A percentile compares a stretch with the other conserved stretches of the same genome.
These are phyloP conservation scores for Burhinus oedicnemus DNA, from an alignment of 2,113 vertebrate species.

Conservation along the genomic window DNA sequence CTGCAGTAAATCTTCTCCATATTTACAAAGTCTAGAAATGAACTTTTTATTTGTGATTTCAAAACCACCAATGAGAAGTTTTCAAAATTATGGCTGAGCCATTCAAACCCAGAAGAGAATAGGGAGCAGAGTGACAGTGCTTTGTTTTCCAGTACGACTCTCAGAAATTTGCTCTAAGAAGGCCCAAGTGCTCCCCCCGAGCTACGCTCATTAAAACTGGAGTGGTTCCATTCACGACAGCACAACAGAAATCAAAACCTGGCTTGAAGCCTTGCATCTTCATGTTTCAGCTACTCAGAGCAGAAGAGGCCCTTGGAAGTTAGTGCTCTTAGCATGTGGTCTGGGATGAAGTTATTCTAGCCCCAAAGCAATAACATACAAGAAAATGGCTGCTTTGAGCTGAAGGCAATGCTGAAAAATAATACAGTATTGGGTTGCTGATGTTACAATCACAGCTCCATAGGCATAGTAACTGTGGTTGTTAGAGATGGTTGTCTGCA, in stretches of 20 bases:
- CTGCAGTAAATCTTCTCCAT: not conserved
- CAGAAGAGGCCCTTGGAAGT: slow-evolving; percentile 1
- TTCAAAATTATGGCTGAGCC: not conserved
- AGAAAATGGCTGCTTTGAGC: not conserved
- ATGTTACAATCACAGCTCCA: not conserved
- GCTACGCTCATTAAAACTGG: not conserved
- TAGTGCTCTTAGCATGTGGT: not conserved
- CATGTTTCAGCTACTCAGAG: slow-evolving; percentile 3
- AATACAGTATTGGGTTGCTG: not conserved
- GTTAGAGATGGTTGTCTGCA: not conserved
- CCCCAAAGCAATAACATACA: not conserved
- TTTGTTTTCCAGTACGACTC: not conserved
- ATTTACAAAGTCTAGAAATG: not conserved
- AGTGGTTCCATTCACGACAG: not conserved
- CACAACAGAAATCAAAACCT: slow-evolving; percentile 6
- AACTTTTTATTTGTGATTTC: not conserved
- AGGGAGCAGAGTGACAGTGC: not conserved
- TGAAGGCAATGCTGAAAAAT: not conserved
- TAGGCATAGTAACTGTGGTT: not conserved
- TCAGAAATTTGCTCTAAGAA: slow-evolving; percentile 3
- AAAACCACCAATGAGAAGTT: not conserved
- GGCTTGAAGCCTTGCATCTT: not conserved
- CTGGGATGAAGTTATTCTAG: slow-evolving; percentile 1
- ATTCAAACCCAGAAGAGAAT: not conserved
- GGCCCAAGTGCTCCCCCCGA: not conserved